Evolutionary conservation across 2,888 invertebrate genomes (phyloP).

Genomic region (Meliscaeva auricollis): DNA sequence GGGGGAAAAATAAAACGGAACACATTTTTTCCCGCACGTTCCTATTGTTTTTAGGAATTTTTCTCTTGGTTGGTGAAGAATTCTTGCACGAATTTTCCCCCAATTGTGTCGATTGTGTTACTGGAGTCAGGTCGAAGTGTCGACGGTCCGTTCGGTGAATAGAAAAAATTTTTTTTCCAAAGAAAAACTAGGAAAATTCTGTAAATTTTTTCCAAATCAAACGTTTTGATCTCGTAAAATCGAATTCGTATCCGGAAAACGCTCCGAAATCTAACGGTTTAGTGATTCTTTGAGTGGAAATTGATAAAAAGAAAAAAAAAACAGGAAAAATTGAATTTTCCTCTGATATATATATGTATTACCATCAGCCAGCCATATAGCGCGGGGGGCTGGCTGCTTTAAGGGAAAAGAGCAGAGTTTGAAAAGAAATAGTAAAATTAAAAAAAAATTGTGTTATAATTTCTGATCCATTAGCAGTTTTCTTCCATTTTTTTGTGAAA

Average conservation of each 20-base stretch:
- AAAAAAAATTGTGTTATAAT: conserved; percentile 33
- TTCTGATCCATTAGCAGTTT: conserved; percentile 13
- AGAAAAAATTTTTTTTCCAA: conserved; percentile 42
- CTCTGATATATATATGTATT: conserved; percentile 57
- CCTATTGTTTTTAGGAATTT: conserved; percentile 24
- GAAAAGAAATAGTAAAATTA: conserved; percentile 34
- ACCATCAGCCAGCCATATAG: conserved; percentile 52
- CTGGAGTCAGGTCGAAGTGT: conserved; percentile 82
- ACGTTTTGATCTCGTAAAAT: conserved; percentile 48
- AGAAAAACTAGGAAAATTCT: conserved; percentile 61
- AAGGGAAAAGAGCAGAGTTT: conserved; percentile 17
- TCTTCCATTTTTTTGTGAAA: conserved; percentile 40
- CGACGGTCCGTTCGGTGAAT: conserved; percentile 73
- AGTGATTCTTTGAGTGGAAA: conserved; percentile 36
- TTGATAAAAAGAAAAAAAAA: conserved; percentile 16
- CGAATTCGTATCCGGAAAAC: conserved; percentile 51
- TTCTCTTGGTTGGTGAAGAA: conserved; percentile 59
- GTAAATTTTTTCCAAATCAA: conserved; percentile 18
- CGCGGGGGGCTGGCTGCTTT: conserved; percentile 46
- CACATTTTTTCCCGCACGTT: conserved; percentile 45
- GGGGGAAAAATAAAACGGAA: conserved; percentile 24
- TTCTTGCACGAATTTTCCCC: conserved; percentile 59
- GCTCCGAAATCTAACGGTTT: conserved; percentile 50
- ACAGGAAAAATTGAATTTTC: conserved; percentile 68
- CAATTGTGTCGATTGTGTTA: conserved; percentile 84